Conservation (phyloP, 2,888 invertebrate genomes). For the Vandiemenella viatica region DNA sequence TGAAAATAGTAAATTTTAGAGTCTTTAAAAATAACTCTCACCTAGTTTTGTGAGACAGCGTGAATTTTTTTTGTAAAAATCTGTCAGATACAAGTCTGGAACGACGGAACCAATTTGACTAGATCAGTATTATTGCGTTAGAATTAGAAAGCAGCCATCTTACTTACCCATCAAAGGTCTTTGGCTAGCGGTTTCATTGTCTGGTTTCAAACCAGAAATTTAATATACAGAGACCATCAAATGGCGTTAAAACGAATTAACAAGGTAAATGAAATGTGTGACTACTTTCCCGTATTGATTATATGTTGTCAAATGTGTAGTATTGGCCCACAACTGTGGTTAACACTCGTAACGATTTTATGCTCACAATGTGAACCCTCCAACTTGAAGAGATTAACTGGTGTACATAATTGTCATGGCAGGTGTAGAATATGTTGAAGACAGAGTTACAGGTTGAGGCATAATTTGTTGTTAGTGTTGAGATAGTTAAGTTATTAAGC, state of each 20-base stretch:
- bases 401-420: slow-evolving; percentile 18
- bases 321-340: slow-evolving; percentile 36
- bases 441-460: no score
- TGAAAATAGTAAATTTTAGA: no score
- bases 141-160: slow-evolving; percentile 30
- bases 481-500: not conserved
- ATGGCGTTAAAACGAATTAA: slow-evolving; percentile 97
- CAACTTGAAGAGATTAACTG: slow-evolving; percentile 37
- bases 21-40: no score
- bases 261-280: slow-evolving; percentile 44
- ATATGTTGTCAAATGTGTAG: slow-evolving; percentile 50
- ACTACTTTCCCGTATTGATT: slow-evolving; percentile 27
- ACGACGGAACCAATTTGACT: no score
- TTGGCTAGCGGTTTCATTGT: slow-evolving; percentile 68
- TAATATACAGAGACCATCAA: slow-evolving; percentile 33
- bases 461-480: not conserved
- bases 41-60: no score
- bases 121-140: slow-evolving; percentile 4
- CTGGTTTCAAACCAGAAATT: slow-evolving; percentile 55
- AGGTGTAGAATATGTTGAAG: slow-evolving; percentile 8
- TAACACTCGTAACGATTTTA: slow-evolving; percentile 41
- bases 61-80: no score
- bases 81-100: no score
- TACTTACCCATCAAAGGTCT: slow-evolving; percentile 73
- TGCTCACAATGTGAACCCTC: slow-evolving; percentile 52